Percentiles rank a stretch among this genome's conserved stretches.
These are phyloP conservation scores for Anthoptus insignis DNA, from an alignment of 2,888 invertebrate species.

Conservation along the genomic window DNA sequence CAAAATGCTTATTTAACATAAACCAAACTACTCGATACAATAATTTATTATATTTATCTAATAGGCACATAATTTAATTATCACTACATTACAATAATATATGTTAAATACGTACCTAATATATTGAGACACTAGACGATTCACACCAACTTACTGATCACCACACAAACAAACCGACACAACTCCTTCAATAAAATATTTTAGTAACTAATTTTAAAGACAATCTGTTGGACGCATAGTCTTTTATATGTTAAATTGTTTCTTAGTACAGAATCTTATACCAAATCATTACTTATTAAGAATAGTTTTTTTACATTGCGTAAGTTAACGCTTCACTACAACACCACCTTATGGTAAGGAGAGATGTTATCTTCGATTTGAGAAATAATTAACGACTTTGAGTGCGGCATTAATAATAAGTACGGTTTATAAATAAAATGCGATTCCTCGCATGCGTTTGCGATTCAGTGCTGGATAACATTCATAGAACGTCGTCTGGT, in stretches of 20 bases:
- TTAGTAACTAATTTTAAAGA: too few species aligned
- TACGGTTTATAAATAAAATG: slow-evolving; percentile 4
- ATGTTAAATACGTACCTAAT: neutral
- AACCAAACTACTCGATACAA: slow-evolving; percentile 3
- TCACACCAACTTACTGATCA: neutral
- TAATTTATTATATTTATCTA: slow-evolving; percentile 5
- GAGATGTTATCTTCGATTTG: too few species aligned
- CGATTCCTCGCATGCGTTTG: neutral
- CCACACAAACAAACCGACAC: neutral
- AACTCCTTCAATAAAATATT: neutral
- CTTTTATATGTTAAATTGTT: too few species aligned
- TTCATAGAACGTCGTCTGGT: slow-evolving; percentile 2
- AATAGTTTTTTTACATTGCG: too few species aligned
- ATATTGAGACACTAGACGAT: neutral
- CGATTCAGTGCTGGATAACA: slow-evolving; percentile 10
- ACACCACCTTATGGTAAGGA: too few species aligned
- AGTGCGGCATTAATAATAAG: neutral
- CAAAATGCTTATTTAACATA: slow-evolving; percentile 1
- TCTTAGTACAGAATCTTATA: too few species aligned
- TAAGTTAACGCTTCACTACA: too few species aligned
- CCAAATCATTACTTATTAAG: too few species aligned
- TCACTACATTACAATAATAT: neutral
- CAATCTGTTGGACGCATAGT: too few species aligned
- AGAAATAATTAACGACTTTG: too few species aligned
- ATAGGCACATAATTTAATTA: slow-evolving; percentile 3